A percentile compares a stretch with the other conserved stretches of the same genome.
phyloP scores from a whole-genome alignment of 2,888 invertebrate genomes.

The Rhabditophanes sp. region DNA sequence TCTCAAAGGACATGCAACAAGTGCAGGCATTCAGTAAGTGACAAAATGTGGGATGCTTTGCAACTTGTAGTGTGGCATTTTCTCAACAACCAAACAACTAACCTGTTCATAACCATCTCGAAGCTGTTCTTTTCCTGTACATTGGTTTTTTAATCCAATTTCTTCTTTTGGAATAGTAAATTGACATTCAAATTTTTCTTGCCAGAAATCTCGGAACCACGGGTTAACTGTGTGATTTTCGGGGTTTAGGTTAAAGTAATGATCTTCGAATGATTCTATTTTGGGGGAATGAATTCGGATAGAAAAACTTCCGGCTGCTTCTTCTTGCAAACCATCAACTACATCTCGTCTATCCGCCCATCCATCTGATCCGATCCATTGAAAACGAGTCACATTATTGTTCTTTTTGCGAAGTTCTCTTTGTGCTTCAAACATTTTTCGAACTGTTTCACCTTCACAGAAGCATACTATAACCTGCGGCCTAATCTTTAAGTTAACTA shows the following conservation, averaged over 20 bases:
- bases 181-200: conserved; percentile 43
- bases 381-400: conserved; percentile 21
- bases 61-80: too few species aligned
- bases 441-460: conserved; percentile 55
- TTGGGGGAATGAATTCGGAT: conserved; percentile 62
- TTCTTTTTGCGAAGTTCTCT: conserved; percentile 16
- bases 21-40: too few species aligned
- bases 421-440: conserved; percentile 36
- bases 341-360: conserved; percentile 51
- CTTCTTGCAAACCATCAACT: conserved; percentile 54
- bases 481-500: conserved; percentile 23
- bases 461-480: conserved; percentile 53
- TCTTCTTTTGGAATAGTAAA: conserved; percentile 25
- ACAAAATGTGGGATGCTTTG: too few species aligned
- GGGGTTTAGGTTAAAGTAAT: conserved; percentile 57
- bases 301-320: conserved; percentile 59
- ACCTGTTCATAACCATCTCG: conserved; percentile 36
- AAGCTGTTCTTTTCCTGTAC: conserved; percentile 36
- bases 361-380: conserved; percentile 41
- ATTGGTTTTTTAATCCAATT: conserved; percentile 15
- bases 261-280: conserved; percentile 52
- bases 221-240: conserved; percentile 57
- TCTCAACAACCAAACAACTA: too few species aligned
- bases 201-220: conserved; percentile 64
- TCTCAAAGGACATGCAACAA: too few species aligned